Evolutionary conservation across 2,888 invertebrate species (phyloP), one percentile per base, ranked within the genome.

Genomic region (Catocala fraxini): DNA sequence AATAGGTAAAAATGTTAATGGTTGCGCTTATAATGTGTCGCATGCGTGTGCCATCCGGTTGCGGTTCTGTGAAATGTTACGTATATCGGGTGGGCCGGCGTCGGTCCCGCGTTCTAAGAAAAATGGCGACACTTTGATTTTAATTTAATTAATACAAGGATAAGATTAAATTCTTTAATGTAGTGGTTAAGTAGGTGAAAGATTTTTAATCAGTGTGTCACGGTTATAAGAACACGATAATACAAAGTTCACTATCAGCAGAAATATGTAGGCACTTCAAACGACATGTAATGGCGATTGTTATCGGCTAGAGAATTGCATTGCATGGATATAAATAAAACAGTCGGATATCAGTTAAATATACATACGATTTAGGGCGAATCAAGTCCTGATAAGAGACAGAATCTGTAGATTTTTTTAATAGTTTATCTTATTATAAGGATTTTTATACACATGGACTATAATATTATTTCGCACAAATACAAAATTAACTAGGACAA

Each of bases 11-110:
- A 63, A 72, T 70, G 75, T 48, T 63, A 70, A 74, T 68, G 35
- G 33, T 33, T 11, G 15, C 35, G 59, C 15, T 72, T 62, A 70
- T 43, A 66, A 73, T 68, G 64, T 66, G 66, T 60, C 63, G 39
- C 75, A 75, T 65, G 64, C 75, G 25, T 53, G 39, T 45, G 35
- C 48, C 60, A 67, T 76, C 76, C 76, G 73, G 76, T 77, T 75
- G 45, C 15, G 56, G 48, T 73, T 68, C 77, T 69, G 43, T 51
- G 72, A 72, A 67, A 2, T 54, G 42, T 51, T 52, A 59, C 49
- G 53, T 54, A 52, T 47, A 52, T 47, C 10, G 25, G 58, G 49
- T 33, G 54, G 48, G 59, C 51, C 64, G 64, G 51, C 47, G 55
- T 41, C 59, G 56, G 13, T 55, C 11, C 9, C 15, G 5, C 41